Evolutionary conservation across 1,140 invertebrate species (phyloP).

Genomic region (Zaprionus inermis): DNA sequence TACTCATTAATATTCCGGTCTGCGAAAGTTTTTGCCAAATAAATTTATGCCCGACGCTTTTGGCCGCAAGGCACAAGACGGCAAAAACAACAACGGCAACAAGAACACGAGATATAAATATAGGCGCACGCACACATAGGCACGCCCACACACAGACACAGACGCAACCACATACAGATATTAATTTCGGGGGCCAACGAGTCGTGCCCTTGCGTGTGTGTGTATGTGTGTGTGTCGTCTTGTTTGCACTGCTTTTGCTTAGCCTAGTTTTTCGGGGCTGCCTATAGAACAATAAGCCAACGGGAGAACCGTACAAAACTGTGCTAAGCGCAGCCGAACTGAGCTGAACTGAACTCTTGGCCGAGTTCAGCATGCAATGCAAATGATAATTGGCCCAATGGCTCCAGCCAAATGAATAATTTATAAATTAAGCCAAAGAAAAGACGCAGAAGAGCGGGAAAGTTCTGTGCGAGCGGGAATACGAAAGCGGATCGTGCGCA

Average conservation of each 20-base stretch:
- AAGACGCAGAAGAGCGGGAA: conserved; percentile 33
- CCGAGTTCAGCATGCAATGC: conserved; percentile 46
- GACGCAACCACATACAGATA: conserved; percentile 41
- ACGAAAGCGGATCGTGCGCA: neutral
- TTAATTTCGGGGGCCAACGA: conserved; percentile 47
- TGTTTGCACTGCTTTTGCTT: conserved; percentile 40
- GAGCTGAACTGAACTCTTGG: neutral
- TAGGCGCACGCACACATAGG: conserved; percentile 57
- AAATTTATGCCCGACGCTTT: conserved; percentile 76
- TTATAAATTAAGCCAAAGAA: conserved; percentile 72
- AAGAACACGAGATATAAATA: conserved; percentile 45
- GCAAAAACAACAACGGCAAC: neutral
- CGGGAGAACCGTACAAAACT: conserved; percentile 28
- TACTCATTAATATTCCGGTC: conserved; percentile 83
- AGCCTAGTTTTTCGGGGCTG: conserved; percentile 62
- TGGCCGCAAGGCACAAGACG: conserved; percentile 65
- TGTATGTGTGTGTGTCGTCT: conserved; percentile 6
- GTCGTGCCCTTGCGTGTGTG: conserved; percentile 23
- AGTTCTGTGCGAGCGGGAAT: conserved; percentile 24
- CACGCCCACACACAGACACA: conserved; percentile 24
- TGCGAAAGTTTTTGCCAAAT: conserved; percentile 82
- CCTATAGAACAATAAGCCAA: conserved; percentile 25
- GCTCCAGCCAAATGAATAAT: conserved; percentile 70
- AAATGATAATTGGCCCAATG: conserved; percentile 81
- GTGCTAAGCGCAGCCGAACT: conserved; percentile 6